Evolutionary conservation across 2,888 invertebrate genomes (phyloP), one percentile per base, ranked within the genome.

Genomic region (Caenorhabditis sinica): DNA sequence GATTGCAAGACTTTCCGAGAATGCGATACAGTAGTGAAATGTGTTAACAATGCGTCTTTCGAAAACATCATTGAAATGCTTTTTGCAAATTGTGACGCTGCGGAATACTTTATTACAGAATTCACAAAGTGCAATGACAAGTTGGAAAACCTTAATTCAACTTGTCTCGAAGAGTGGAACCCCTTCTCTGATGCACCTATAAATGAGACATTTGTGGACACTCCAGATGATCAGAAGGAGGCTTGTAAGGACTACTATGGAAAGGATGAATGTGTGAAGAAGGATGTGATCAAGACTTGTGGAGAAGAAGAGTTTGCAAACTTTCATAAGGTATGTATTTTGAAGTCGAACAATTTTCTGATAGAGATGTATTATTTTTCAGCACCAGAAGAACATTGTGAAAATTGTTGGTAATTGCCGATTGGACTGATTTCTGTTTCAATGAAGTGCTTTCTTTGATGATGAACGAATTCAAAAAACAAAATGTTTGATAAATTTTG

Each of bases 211-310:
- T 25, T 49, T 33, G 49, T 40, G 33, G 23, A 53, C 0, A 53
- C 53, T 30, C 8, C 45, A 30, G 51, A 49, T 1, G 49, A 30
- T 1, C 30, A 66, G 45, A 33, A 49, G 4, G 61, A 69, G 51
- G 36, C 17, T 2, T 75, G 75, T 45, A 25, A 75, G 23, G 23
- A 66, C 33, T 69, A 60, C 28, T 60, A 58, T 33, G 76, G 69
- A 11, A 61, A 68, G 20, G 40, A 69, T 15, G 61, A 69, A 9
- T 77, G 76, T 36, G 28, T 69, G 17, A 60, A 51, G 40, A 69
- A 51, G 61, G 28, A 49, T 30, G 30, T 69, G 17, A 25, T 58
- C 13, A 36, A 69, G 33, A 60, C 60, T 2, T 77, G 76, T 30
- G 69, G 76, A 28, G 30, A 13, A 15, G n/a, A 20, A 9, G 40